Evolutionary conservation across 2,797 vertebrate genomes (phyloP).

Genomic region (Pseudochirops cupreus): DNA sequence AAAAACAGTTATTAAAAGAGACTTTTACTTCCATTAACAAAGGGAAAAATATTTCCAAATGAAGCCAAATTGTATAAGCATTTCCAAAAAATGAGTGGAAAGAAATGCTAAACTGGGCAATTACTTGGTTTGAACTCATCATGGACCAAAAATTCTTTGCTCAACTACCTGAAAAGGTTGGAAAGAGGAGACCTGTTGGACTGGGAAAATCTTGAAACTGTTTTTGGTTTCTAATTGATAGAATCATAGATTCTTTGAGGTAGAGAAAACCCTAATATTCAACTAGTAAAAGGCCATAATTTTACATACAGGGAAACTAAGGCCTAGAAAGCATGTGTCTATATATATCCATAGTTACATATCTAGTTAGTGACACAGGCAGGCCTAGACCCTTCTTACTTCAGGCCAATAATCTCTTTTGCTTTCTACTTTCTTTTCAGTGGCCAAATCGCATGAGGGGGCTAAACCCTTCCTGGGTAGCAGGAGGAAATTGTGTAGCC

Average conservation of each 20-base stretch:
- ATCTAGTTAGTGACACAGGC: not conserved
- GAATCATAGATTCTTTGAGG: not conserved
- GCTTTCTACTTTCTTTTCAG: not conserved
- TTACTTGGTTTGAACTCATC: fast-evolving
- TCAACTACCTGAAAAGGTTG: not conserved
- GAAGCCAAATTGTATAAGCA: no score
- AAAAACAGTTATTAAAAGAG: fast-evolving
- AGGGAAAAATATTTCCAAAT: fast-evolving
- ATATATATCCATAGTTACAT: fast-evolving
- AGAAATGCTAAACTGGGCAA: not conserved
- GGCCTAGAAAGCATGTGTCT: not conserved
- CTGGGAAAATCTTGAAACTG: not conserved
- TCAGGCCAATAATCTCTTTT: fast-evolving
- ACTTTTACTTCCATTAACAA: fast-evolving
- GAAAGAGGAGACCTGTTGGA: not conserved
- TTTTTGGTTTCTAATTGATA: not conserved
- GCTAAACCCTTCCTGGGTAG: not conserved
- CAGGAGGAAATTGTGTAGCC: no score
- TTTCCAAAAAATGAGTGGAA: not conserved
- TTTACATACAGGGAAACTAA: not conserved
- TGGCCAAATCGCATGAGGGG: not conserved
- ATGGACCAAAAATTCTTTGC: not conserved
- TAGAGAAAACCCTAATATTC: not conserved
- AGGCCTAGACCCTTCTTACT: fast-evolving
- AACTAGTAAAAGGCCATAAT: not conserved